A percentile compares a stretch with the other conserved stretches of the same genome.
phyloP scores from a whole-genome alignment of 2,113 vertebrate genomes.

The Campylomormyrus numenius region DNA sequence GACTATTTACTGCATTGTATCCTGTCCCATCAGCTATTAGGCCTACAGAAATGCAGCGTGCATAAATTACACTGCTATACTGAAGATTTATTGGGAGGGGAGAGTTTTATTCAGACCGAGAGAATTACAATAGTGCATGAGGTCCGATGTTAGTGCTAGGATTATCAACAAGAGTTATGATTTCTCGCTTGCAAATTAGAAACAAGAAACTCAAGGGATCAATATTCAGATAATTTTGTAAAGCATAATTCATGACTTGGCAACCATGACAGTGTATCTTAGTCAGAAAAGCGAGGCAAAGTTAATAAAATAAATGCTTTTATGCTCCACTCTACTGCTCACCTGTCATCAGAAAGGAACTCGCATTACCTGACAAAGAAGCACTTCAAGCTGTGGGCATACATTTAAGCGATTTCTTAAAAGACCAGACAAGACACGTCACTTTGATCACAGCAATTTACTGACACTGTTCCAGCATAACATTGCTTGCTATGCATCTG shows the following conservation, averaged over 20 bases:
- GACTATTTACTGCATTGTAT: constrained; percentile 12
- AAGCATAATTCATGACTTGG: constrained; percentile 5
- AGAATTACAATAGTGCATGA: constrained; percentile 44
- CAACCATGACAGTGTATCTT: background rate
- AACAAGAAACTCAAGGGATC: background rate
- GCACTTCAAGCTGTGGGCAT: background rate
- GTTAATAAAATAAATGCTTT: background rate
- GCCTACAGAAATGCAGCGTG: background rate
- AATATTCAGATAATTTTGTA: constrained; percentile 12
- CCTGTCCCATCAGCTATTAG: constrained; percentile 3
- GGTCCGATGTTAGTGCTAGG: constrained; percentile 49
- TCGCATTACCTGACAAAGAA: background rate
- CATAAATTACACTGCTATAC: constrained; percentile 27
- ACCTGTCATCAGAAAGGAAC: background rate
- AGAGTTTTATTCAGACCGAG: constrained; percentile 47
- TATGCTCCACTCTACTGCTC: background rate
- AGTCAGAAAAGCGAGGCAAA: background rate
- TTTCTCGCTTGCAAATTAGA: background rate
- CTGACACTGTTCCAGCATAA: background rate
- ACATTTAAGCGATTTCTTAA: background rate
- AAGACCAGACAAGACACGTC: background rate
- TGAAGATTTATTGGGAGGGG: constrained; percentile 42
- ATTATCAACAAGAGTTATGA: constrained; percentile 39
- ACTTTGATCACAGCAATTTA: background rate
- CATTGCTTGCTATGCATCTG: background rate